phyloP scores from a whole-genome alignment of 2,888 invertebrate genomes.

The Drosophila demipolita region DNA sequence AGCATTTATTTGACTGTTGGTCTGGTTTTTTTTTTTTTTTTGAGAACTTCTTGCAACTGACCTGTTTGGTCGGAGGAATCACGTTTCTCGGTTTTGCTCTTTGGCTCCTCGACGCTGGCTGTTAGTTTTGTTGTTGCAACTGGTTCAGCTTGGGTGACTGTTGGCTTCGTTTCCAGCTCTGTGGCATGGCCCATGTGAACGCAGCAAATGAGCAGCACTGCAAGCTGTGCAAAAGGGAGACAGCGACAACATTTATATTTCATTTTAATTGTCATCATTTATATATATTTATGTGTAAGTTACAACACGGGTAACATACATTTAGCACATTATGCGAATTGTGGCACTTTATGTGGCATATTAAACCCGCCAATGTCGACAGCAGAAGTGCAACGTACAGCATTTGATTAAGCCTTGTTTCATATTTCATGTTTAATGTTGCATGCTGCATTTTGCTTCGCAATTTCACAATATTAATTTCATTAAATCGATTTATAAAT shows the following conservation, averaged over 20 bases:
- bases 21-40: background rate
- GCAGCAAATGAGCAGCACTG: slow-evolving; percentile 37
- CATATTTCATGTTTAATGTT: slow-evolving; percentile 22
- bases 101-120: slow-evolving; percentile 63
- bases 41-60: slow-evolving; percentile 20
- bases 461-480: slow-evolving; percentile 60
- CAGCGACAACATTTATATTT: background rate
- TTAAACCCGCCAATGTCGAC: slow-evolving; percentile 12
- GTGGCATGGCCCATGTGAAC: slow-evolving; percentile 32
- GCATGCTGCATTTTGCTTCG: slow-evolving; percentile 32
- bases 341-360: slow-evolving; percentile 5
- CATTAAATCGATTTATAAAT: slow-evolving; percentile 72
- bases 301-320: slow-evolving; percentile 14
- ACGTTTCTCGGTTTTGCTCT: slow-evolving; percentile 77
- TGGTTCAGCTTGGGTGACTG: slow-evolving; percentile 36
- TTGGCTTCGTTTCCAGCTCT: slow-evolving; percentile 43
- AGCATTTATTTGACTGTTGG: background rate
- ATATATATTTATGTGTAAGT: slow-evolving; percentile 3
- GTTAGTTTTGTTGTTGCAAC: slow-evolving; percentile 56
- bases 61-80: slow-evolving; percentile 77
- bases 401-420: slow-evolving; percentile 26
- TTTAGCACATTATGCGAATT: slow-evolving; percentile 24
- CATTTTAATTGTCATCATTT: slow-evolving; percentile 21
- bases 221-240: slow-evolving; percentile 20
- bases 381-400: slow-evolving; percentile 6